These are phyloP conservation scores for Arctopsyche grandis DNA, from an alignment of 1,140 invertebrate genomes.

Conservation along the genomic window DNA sequence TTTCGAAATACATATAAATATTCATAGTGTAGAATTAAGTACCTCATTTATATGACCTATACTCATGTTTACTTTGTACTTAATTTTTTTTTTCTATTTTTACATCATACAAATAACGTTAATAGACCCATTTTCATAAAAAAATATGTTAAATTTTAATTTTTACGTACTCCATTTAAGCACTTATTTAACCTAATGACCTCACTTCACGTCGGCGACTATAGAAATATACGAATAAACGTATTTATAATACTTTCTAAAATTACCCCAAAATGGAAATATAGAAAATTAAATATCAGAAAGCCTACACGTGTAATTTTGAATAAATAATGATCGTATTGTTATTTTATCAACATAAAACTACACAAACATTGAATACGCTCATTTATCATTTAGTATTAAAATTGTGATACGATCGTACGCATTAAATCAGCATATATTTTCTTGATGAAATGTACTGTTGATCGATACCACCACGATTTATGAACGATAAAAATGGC, in stretches of 20 bases:
- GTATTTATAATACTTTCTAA: background rate
- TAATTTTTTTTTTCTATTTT: too few relatives aligned
- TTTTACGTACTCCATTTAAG: background rate
- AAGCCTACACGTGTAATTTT: background rate
- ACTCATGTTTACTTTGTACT: too few relatives aligned
- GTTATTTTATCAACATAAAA: conserved; percentile 3
- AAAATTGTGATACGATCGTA: background rate
- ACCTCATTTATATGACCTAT: too few relatives aligned
- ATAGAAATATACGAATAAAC: background rate
- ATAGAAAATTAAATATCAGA: background rate
- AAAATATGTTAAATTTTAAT: too few relatives aligned
- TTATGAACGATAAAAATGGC: background rate
- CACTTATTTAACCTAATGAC: background rate
- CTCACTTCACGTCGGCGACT: background rate
- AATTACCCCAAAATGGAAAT: background rate
- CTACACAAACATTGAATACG: background rate
- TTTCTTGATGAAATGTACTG: background rate
- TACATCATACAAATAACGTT: too few relatives aligned
- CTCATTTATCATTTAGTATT: conserved; percentile 5
- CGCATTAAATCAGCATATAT: background rate
- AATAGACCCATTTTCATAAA: too few relatives aligned
- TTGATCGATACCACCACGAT: conserved; percentile 7
- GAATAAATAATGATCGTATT: conserved; percentile 5
- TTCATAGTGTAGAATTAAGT: too few relatives aligned
- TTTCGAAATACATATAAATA: too few relatives aligned